Evolutionary conservation across 2,888 invertebrate genomes (phyloP).

Genomic region (Encarsia formosa): DNA sequence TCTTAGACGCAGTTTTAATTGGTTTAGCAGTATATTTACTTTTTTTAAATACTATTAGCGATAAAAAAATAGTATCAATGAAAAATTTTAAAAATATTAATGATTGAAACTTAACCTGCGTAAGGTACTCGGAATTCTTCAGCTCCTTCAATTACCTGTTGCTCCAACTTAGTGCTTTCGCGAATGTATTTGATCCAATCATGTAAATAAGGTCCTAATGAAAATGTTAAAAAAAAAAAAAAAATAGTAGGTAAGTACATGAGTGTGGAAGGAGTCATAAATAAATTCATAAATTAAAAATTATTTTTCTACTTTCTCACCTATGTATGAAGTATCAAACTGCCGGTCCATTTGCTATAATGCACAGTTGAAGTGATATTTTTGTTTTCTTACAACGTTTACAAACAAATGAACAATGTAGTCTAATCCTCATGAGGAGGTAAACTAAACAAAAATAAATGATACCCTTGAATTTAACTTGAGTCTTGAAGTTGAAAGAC

Average conservation of each 20-base stretch:
- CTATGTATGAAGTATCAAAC: slow-evolving; percentile 33
- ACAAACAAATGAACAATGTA: neutral
- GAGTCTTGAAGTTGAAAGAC: neutral
- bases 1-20: too few species aligned
- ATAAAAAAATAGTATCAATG: neutral
- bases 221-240: neutral
- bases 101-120: slow-evolving; percentile 37
- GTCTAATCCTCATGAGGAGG: too few species aligned
- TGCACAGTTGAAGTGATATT: too few species aligned
- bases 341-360: slow-evolving; percentile 28
- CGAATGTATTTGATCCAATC: slow-evolving; percentile 40
- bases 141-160: slow-evolving; percentile 28
- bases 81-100: too few species aligned
- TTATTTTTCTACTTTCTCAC: slow-evolving; percentile 26
- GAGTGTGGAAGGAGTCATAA: neutral
- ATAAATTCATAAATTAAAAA: neutral
- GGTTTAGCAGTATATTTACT: too few species aligned
- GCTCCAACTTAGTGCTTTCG: slow-evolving; percentile 29
- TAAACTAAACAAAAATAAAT: neutral
- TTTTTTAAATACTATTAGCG: neutral
- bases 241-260: neutral
- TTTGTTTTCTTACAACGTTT: too few species aligned
- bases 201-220: slow-evolving; percentile 31
- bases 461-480: neutral
- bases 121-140: slow-evolving; percentile 37